Base-by-base conservation (phyloP, 2,888 invertebrate species). In the Archips crataeganus region DNA sequence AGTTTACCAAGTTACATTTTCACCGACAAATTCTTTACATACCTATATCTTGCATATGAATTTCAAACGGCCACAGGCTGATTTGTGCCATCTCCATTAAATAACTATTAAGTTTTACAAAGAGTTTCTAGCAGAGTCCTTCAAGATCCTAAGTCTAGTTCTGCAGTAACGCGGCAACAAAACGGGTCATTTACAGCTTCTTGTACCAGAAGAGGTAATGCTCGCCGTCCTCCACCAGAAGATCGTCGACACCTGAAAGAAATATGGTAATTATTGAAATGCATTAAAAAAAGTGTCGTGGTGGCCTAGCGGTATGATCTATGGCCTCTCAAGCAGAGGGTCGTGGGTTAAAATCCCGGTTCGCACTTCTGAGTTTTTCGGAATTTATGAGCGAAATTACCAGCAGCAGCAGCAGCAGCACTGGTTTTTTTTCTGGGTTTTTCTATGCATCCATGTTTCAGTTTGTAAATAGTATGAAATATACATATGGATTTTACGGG, bases 181-280 rank as follows among this genome's bases (percentile, higher is more conserved):
- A 63, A 69, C 23, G 42, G 61, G 36, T 42, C 47, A 65, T 64
- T 96, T 97, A 98, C 93, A 98, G 95, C 92, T 98, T 98, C 95
- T 98, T 98, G 94, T 98, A 98, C 98, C 98, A 98, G 93, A 98
- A 98, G 65, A 98, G 95, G 85, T 98, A 98, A 86, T 98, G 97
- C 86, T 98, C 98, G 32, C 98, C 98, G 81, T 98, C 97, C 91
- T 97, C 97, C 45, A 98, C 97, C 84, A 97, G 95, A 79, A 98
- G 93, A 85, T 98, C 98, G 86, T 98, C 98, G 47, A 98, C 98
- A 84, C 98, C 98, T 97, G 92, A 9, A 95, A 96, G 79, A 78
- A 76, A 49, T 39, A 49, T n/a, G 13, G 4, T 49, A 0, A n/a
- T 49, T 49, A n/a, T 13, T 4, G 4, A 49, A 47, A 47, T 47